phyloP scores from a whole-genome alignment of 64 coral and sea anemone genomes.

The Montipora cactus region DNA sequence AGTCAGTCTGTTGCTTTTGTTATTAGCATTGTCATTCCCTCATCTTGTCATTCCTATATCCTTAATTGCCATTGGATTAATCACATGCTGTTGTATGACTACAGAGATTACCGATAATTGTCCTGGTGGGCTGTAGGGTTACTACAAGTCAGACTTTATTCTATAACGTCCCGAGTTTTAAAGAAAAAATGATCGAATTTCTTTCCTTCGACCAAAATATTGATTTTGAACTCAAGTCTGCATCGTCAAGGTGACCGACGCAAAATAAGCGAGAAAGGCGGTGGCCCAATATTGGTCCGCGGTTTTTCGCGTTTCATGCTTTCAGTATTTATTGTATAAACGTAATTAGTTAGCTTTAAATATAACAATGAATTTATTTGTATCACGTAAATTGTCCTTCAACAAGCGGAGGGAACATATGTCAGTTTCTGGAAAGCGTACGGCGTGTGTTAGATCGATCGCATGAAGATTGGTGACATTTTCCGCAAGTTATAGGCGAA shows the following conservation, averaged over 20 bases:
- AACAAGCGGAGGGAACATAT: neutral
- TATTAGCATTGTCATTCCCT: neutral
- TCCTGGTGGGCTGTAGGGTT: neutral
- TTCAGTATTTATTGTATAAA: neutral
- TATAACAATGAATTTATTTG: neutral
- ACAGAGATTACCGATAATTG: neutral
- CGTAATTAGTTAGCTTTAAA: neutral
- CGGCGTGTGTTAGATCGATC: neutral
- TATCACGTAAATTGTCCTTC: neutral
- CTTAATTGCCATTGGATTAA: neutral
- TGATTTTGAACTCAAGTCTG: neutral
- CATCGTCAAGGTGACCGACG: neutral
- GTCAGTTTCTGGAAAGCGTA: neutral
- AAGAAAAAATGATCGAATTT: neutral
- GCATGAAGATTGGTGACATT: neutral
- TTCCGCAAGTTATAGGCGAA: too few species aligned
- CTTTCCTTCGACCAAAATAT: neutral
- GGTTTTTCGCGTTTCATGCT: neutral
- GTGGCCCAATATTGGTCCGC: neutral
- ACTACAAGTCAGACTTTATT: too few species aligned
- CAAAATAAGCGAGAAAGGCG: neutral
- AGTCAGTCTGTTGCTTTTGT: neutral
- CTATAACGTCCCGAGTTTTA: neutral
- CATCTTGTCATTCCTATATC: neutral
- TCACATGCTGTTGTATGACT: neutral